phyloP scores from a whole-genome alignment of 2,888 invertebrate species.

The Heteromurus nitidus region DNA sequence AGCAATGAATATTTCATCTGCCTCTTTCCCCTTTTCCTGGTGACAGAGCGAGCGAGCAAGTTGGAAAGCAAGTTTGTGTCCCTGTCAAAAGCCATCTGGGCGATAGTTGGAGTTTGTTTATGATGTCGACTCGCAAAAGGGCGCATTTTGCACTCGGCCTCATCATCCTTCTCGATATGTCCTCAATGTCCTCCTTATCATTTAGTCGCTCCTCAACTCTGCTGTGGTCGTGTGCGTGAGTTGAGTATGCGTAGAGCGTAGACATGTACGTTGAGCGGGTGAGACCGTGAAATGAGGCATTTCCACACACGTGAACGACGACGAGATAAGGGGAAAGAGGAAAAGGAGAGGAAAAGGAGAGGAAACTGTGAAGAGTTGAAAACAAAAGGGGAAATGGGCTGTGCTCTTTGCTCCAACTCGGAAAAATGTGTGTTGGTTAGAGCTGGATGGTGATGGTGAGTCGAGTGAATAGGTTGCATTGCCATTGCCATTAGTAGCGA shows the following conservation, averaged over 20 bases:
- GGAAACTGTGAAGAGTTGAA: neutral
- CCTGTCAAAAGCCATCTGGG: neutral
- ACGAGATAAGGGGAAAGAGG: neutral
- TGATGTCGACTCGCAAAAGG: too few relatives aligned
- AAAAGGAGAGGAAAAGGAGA: neutral
- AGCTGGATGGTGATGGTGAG: neutral
- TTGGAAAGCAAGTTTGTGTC: neutral
- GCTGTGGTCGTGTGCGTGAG: neutral
- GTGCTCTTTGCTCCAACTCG: neutral
- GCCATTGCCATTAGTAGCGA: neutral
- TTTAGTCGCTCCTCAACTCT: neutral
- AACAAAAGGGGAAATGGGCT: neutral
- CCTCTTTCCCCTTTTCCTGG: neutral
- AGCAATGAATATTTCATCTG: constrained; percentile 47
- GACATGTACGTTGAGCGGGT: neutral
- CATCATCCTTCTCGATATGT: neutral
- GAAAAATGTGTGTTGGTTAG: neutral
- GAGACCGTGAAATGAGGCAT: neutral
- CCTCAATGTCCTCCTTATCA: neutral
- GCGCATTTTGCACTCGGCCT: too few relatives aligned
- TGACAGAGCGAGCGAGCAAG: neutral
- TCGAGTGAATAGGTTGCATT: neutral
- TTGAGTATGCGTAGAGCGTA: neutral
- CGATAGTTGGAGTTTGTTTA: neutral
- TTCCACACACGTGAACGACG: neutral